Evolutionary conservation across 2,113 vertebrate genomes (phyloP), one percentile per base, ranked within the genome.

Genomic region (Colaptes auratus): DNA sequence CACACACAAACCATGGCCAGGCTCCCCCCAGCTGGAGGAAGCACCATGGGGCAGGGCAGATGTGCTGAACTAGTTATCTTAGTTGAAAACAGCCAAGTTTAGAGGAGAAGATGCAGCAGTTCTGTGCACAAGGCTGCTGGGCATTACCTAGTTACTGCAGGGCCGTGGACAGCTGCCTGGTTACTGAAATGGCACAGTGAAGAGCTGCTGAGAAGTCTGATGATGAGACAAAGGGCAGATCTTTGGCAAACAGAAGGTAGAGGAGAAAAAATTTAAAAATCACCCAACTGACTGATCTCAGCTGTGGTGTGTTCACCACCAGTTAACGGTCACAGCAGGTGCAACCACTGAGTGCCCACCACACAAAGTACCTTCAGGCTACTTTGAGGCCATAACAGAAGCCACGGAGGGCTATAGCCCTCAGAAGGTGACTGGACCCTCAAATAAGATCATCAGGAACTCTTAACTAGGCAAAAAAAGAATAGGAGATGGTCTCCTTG

Each of bases 301-400:
- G 16, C 27, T 8, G 28, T 31, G 11, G 7, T 53, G 33, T 28
- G 35, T 4, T 25, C 50, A 60, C 30, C 67, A 65, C 10, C 5
- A 0, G 20, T 7, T 53, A 70, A 31, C 2, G 9, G 73, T 3
- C 28, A 25, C 0, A 63, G 76, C 2, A 28, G 4, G 15, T 25
- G 76, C 25, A 73, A 31, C 12, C 59, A 59, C 8, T 0, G 3
- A 71, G 42, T 8, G 25, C n/a, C 59, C 33, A 44, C 44, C 81
- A 69, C 48, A 86, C 30, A 46, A 12, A 80, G 61, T 21, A 44
- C 65, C 61, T 65, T 53, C 44, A 53, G 48, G 71, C 56, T 76
- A 30, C 78, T 88, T 82, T 30, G 11, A 87, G 36, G 20, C 33
- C 70, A 69, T n/a, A 65, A 55, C 8, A 77, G 64, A 74, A 80